Base-by-base conservation (phyloP, 2,113 vertebrate species). In the Pelecanoides urinatrix region DNA sequence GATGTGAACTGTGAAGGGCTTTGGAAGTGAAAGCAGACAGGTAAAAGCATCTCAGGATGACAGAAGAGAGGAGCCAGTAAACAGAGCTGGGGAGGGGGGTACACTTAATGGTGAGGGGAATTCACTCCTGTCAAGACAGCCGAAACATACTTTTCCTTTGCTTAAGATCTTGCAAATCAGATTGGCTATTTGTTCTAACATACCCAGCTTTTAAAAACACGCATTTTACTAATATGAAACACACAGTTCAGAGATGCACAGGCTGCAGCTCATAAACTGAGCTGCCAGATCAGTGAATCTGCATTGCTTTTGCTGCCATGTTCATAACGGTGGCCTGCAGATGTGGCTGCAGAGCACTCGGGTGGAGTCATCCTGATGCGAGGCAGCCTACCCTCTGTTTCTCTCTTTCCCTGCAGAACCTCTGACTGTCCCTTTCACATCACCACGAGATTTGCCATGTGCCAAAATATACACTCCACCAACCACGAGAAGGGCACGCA, bases 401-500 rank as follows among this genome's bases (percentile, higher is more conserved):
- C 62, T 11, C 11, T 50, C 27, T 30, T 49, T 79, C 42, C 19
- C 14, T 56, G 68, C 34, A 44, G 36, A 62, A 75, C 42, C 23
- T 47, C 18, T 6, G 5, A 13, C 18, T 40, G 30, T 21, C 59
- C 49, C 14, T 70, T 62, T 75, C 55, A 45, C 7, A 20, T 30
- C 30, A 27, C 56, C 34, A 30, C 0, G 1, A 67, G 25, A 55
- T 55, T 55, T 73, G 45, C 45, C 16, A 6, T 18, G 23, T 34
- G 22, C 36, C 23, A 74, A 66, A 89, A 61, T 9, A 34, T 4
- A 34, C 6, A 4, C 9, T 61, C 16, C 42, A 27, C 5, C 47
- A 38, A 3, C 32, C n/a, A 26, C 0, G 18, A 16, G 32, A 23
- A 1, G 2, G 47, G n/a, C 29, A 38, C 10, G 13, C 30, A 20